Evolutionary conservation across 2,113 vertebrate species (phyloP).

Genomic region (Lasiurus borealis): DNA sequence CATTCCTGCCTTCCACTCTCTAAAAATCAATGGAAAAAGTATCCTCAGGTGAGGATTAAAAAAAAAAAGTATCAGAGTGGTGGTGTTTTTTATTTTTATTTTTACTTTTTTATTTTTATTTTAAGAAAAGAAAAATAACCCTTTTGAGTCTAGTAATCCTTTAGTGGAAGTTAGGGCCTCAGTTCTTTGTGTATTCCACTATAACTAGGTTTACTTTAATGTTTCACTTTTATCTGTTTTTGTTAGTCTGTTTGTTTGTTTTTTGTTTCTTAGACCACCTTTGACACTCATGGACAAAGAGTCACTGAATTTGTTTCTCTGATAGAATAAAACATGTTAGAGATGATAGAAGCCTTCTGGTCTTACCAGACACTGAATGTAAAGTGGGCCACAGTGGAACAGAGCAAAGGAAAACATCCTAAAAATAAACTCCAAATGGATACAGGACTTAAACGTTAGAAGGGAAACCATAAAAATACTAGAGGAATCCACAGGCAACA

Average conservation of each 20-base stretch:
- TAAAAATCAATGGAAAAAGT: too few relatives aligned
- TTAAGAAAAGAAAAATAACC: neutral
- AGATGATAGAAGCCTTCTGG: neutral
- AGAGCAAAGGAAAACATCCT: neutral
- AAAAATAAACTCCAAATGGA: too few relatives aligned
- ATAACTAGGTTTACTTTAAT: neutral
- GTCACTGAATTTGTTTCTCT: neutral
- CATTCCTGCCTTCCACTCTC: too few relatives aligned
- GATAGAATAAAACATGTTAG: neutral
- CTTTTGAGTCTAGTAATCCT: neutral
- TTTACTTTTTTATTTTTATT: neutral
- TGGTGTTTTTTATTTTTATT: neutral
- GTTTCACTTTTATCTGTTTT: neutral
- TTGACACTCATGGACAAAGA: neutral
- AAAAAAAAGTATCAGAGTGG: too few relatives aligned
- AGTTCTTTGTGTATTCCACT: neutral
- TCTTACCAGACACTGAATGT: neutral
- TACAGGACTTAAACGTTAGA: too few relatives aligned
- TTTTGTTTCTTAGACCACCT: neutral
- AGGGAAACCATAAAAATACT: too few relatives aligned
- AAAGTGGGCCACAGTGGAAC: neutral
- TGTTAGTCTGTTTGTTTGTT: neutral
- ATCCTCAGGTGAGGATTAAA: too few relatives aligned
- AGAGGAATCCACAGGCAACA: too few relatives aligned
- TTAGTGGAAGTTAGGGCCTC: neutral